phyloP scores from a whole-genome alignment of 1,140 invertebrate genomes.

The Marisa cornuarietis region DNA sequence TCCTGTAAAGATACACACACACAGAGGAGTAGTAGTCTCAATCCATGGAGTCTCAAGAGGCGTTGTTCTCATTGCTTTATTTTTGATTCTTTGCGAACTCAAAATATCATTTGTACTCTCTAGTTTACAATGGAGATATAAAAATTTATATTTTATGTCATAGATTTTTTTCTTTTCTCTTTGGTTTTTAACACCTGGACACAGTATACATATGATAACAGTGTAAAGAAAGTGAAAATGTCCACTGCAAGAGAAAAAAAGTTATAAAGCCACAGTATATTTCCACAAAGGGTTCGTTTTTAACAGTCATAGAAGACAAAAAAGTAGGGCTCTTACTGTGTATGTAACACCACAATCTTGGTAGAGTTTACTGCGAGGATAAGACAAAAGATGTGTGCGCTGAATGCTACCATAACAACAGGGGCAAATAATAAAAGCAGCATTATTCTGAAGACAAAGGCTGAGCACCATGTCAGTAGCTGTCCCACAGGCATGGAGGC shows the following conservation, averaged over 20 bases:
- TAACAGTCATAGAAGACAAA: not conserved
- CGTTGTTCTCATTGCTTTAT: too few species aligned
- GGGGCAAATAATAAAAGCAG: constrained; percentile 89
- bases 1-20: constrained; percentile 66
- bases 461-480: constrained; percentile 92
- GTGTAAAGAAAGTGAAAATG: not conserved
- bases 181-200: too few species aligned
- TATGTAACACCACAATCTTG: constrained; percentile 67
- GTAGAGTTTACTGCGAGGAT: constrained; percentile 70
- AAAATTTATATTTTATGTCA: too few species aligned
- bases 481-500: constrained; percentile 92
- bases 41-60: too few species aligned
- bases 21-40: too few species aligned
- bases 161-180: too few species aligned
- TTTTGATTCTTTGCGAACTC: too few species aligned
- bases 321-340: constrained; percentile 39
- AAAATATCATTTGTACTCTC: too few species aligned
- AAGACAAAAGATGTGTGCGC: constrained; percentile 75
- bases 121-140: too few species aligned
- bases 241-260: too few species aligned
- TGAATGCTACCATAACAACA: constrained; percentile 93
- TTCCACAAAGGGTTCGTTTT: not conserved
- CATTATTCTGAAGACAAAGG: constrained; percentile 79
- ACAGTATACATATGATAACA: too few species aligned
- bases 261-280: not conserved